phyloP scores from a whole-genome alignment of 2,888 invertebrate species.

The Machimus atricapillus region DNA sequence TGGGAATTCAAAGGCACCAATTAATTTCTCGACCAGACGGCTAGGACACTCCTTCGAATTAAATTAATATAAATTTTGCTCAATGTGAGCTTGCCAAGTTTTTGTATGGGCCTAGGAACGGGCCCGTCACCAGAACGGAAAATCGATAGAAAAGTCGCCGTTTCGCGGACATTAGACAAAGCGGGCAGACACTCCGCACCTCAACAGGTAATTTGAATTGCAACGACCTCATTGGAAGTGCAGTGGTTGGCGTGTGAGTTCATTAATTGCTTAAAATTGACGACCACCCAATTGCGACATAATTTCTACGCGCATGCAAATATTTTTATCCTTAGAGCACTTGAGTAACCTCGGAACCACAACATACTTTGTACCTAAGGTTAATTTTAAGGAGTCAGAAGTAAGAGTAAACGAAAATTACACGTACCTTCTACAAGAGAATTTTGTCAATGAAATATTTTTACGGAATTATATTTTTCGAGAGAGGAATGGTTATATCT shows the following conservation, averaged over 20 bases:
- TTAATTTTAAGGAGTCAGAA: neutral
- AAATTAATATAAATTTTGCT: neutral
- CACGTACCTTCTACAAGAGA: slow-evolving; percentile 3
- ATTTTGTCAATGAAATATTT: slow-evolving; percentile 26
- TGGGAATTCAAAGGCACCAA: neutral
- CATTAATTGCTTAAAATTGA: neutral
- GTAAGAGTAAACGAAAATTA: neutral
- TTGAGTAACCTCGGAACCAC: neutral
- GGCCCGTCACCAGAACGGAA: neutral
- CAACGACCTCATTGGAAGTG: neutral
- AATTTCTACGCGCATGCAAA: neutral
- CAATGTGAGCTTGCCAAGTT: neutral
- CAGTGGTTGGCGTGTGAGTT: neutral
- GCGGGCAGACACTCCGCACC: neutral
- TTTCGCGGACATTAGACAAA: neutral
- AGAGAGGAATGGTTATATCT: neutral
- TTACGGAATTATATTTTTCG: slow-evolving; percentile 27
- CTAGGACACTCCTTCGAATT: neutral
- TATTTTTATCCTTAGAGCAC: neutral
- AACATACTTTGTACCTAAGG: slow-evolving; percentile 24
- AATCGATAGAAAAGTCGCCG: neutral
- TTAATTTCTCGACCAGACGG: neutral
- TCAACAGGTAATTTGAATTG: slow-evolving; percentile 8
- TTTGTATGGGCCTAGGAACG: neutral
- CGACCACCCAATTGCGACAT: neutral